Evolutionary conservation across 2,113 vertebrate genomes (phyloP), one percentile per base, ranked within the genome.

Genomic region (Brachyistius frenatus): DNA sequence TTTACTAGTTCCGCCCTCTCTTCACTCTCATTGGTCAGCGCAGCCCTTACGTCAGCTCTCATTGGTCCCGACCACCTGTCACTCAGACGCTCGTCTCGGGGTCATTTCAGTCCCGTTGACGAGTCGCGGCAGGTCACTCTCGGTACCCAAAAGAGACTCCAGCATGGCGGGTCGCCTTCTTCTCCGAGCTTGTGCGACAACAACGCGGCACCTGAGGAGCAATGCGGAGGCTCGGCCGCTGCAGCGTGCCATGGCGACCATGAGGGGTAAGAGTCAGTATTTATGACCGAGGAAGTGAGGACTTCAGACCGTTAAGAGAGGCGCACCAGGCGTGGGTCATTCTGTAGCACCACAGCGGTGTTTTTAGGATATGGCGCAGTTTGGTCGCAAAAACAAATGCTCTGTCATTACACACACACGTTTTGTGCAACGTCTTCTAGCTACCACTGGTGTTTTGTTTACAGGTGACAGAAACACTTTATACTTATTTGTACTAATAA

Each of bases 151-250:
- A 35, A 57, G 72, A 49, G 52, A 47, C 50, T n/a, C 5, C 7
- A 57, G 7, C 2, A 92, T 95, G 94, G 92, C 93, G 31, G 87
- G 82, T 55, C 87, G 85, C 64, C 5, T 93, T 23, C 83, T 95
- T 2, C 87, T 93, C 32, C 88, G 92, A 52, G 65, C 74, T 16
- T 89, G 76, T 39, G 10, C 71, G 13, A 9, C 73, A 30, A 55
- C 66, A 35, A 33, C 86, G 0, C 13, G 84, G 11, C 85, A 64
- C 52, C 75, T 80, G 23, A 61, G 88, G 67, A 39, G 64, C 33
- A 56, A 33, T 16, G 23, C 35, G 37, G 35, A 30, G 36, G 31
- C 35, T 0, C 66, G 69, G 30, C 60, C 84, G 30, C 1, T 86
- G 2, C 76, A 13, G 23, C 83, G 91, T 0, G 66, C 90, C 8